Conservation (phyloP, 1,140 invertebrate genomes). For the Zaprionus davidi region DNA sequence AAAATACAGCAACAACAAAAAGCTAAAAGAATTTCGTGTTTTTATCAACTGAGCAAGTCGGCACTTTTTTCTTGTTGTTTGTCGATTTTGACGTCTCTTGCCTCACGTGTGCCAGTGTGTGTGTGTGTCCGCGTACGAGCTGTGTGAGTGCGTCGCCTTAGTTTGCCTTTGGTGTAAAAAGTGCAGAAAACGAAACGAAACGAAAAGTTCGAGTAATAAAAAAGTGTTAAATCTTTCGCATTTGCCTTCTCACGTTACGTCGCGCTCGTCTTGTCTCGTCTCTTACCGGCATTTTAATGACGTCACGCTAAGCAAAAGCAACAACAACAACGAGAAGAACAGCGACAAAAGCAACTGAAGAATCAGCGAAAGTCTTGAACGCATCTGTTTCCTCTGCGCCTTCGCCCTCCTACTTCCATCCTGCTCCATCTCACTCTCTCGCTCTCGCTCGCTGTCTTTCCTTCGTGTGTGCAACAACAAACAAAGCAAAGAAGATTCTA, state of each 20-base stretch:
- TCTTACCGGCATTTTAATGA: slow-evolving; percentile 75
- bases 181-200: slow-evolving; percentile 19
- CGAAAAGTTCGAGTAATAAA: slow-evolving; percentile 22
- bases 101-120: slow-evolving; percentile 17
- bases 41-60: slow-evolving; percentile 34
- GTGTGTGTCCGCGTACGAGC: slow-evolving; percentile 13
- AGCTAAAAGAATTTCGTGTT: slow-evolving; percentile 20
- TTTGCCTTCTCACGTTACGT: slow-evolving; percentile 16
- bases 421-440: not conserved
- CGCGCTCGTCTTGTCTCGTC: slow-evolving; percentile 18
- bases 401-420: not conserved
- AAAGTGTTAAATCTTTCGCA: slow-evolving; percentile 34
- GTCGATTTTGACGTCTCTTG: slow-evolving; percentile 43
- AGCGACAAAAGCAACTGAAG: slow-evolving; percentile 28
- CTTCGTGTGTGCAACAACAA: slow-evolving; percentile 1
- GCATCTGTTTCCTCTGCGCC: not conserved
- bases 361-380: slow-evolving; percentile 36
- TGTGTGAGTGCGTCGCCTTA: slow-evolving; percentile 17
- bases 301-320: slow-evolving; percentile 59
- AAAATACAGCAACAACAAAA: not conserved
- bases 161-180: slow-evolving; percentile 33
- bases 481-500: slow-evolving; percentile 2
- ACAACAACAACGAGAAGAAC: slow-evolving; percentile 29
- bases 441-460: not conserved
- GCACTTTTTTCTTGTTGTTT: slow-evolving; percentile 31